Evolutionary conservation across 2,113 vertebrate genomes (phyloP), one percentile per base, ranked within the genome.

Genomic region (Clarias gariepinus): DNA sequence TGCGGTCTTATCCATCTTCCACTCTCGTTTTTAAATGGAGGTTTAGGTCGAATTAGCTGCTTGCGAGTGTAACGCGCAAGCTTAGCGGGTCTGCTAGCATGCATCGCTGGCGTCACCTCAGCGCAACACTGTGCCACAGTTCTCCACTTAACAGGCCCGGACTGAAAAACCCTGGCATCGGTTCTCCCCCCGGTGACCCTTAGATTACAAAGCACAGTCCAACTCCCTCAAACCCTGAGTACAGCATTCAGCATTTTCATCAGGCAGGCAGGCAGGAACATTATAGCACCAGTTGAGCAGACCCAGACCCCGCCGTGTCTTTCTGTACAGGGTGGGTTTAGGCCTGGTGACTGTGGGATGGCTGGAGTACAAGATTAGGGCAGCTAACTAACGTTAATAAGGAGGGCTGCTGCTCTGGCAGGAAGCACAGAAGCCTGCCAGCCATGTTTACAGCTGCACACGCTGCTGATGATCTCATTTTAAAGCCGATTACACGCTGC

Each of bases 401-500:
- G 66, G 82, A 64, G 79, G 47, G 77, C 84, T 60, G 80, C 86
- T 89, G 83, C 83, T 85, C 66, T 87, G 86, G 85, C 86, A 89
- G 86, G 88, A 90, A 88, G 71, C 85, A 69, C 90, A 90, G 88
- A 91, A 89, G 88, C 87, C 86, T 91, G 92, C 90, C 91, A 19
- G 92, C 91, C 92, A 86, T 87, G 94, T 91, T 93, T 92, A 87
- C 86, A 81, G 87, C 21, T 87, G 61, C 91, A 89, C 91, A 89
- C 90, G 91, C 88, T 87, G 61, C 52, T 91, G 92, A 94, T 96
- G 92, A 94, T 93, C 89, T 91, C 91, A 87, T 90, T 91, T 93
- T 94, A 94, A 91, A 92, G 91, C 92, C 92, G 94, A 94, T 96
- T 95, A 95, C 93, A 93, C 91, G 92, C 93, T 93, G 90, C 92